Conservation (phyloP, 2,797 vertebrate species). For the Gadopsis marmoratus region DNA sequence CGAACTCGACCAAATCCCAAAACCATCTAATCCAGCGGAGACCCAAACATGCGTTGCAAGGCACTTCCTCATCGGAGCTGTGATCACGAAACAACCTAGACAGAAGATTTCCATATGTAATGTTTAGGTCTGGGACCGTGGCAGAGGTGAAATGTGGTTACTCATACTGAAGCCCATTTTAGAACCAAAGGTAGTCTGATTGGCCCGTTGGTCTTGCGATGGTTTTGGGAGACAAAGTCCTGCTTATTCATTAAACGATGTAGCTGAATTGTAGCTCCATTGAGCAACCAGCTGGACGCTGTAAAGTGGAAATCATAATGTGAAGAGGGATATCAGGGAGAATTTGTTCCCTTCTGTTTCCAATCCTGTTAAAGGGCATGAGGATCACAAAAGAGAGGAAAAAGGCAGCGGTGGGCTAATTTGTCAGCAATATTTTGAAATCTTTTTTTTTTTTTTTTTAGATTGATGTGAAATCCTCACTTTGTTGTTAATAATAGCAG, state of each 20-base stretch:
- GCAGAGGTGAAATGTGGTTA: background rate
- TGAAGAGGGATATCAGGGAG: conserved; percentile 16
- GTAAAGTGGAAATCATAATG: background rate
- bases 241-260: background rate
- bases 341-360: background rate
- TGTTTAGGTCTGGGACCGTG: background rate
- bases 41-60: background rate
- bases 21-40: conserved; percentile 26
- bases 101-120: conserved; percentile 44
- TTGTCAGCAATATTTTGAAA: conserved; percentile 74
- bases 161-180: background rate
- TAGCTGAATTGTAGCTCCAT: conserved; percentile 10
- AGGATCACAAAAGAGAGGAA: background rate
- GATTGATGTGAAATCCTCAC: conserved; percentile 40
- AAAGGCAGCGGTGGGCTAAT: background rate
- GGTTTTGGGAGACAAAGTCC: conserved; percentile 12
- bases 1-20: conserved; percentile 11
- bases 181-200: conserved; percentile 25
- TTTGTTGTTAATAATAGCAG: conserved; percentile 21
- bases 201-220: background rate
- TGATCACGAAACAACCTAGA: background rate
- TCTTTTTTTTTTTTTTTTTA: conserved; percentile 6
- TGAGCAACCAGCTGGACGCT: background rate
- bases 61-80: conserved; percentile 30
- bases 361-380: background rate